Base-by-base conservation (phyloP, 2,113 vertebrate species). In the Egretta garzetta region DNA sequence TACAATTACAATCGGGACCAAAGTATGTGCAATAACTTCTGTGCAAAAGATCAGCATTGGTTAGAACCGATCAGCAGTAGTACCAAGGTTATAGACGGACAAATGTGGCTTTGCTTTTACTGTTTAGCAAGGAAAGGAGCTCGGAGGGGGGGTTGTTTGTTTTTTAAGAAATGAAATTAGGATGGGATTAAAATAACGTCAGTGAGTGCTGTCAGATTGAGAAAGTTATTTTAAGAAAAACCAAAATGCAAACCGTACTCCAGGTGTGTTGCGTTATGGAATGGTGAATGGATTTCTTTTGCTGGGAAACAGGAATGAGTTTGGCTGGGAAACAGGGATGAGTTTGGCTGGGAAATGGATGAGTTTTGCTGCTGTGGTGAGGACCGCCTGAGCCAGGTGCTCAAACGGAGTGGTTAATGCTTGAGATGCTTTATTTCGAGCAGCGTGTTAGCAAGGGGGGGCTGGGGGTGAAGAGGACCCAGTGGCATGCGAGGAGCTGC, bases 401-500 rank as follows among this genome's bases (percentile, higher is more conserved):
- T 63, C 41, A 1, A 6, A 2, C 0, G 3, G 55, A 66, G 75
- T 18, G 5, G 17, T 9, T 8, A 2, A 1, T 56, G 28, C 62
- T 21, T 7, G 33, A 41, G 59, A 12, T 5, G n/a, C 35, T 52
- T 16, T 7, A 14, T 67, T 47, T 41, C 12, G n/a, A 83, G 23
- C 28, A 23, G n/a, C 28, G 0, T 6, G 22, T 56, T n/a, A 43
- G 55, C 33, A 45, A 19, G 8, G 8, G 67, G 67, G 62, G 19
- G 3, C 12, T 21, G 55, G 12, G 84, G 64, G 45, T n/a, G 1
- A 9, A 55, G 47, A 43, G 50, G 30, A 9, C 18, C 18, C 19
- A 1, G 26, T 0, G 4, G 28, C 3, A 6, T 0, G 30, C 6
- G n/a, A 2, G 55, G 26, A 58, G 60, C 41, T 45, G 21, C 1